Base-by-base conservation (phyloP, 2,113 vertebrate genomes). In the Catharus fuscescens region DNA sequence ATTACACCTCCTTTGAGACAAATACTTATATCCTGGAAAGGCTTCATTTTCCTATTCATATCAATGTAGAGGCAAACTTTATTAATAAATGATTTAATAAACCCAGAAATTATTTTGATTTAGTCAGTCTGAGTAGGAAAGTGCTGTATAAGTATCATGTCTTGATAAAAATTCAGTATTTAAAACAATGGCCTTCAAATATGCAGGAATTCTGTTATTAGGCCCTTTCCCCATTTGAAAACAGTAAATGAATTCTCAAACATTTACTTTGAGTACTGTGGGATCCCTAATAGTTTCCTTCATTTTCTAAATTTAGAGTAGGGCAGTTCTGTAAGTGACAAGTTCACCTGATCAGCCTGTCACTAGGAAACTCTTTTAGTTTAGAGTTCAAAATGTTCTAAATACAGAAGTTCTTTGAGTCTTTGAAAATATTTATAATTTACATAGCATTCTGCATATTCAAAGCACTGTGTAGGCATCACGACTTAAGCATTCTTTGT, bases 381-480 rank as follows among this genome's bases (percentile, higher is more conserved):
- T 83, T 76, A 56, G 53, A 78, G 59, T 81, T 92, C n/a, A 74
- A 52, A 90, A 88, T 60, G 19, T 86, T 81, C 65, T 76, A 91
- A 65, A 79, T 65, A 31, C 34, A 71, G 60, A 80, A 84, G 42
- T 77, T 82, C 54, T 88, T 92, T 48, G 52, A 84, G 67, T 80
- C 25, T 80, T 78, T 86, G 89, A 92, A 88, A 91, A 91, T 70
- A 88, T 26, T 45, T 64, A 28, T 61, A 9, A 87, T 89, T 96
- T 89, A 65, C 45, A 87, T 36, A 71, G 36, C 36, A 53, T 76
- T 18, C 16, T 95, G 17, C 73, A 84, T 89, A 86, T 91, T 95
- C 83, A 91, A 80, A 73, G 54, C 31, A 21, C 45, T 79, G 56
- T 84, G 89, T 86, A 92, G 77, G 84, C 80, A 93, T 86, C 61